These are phyloP conservation scores for Lethenteron camtschaticum DNA, from an alignment of 2,113 vertebrate genomes.

Conservation along the genomic window DNA sequence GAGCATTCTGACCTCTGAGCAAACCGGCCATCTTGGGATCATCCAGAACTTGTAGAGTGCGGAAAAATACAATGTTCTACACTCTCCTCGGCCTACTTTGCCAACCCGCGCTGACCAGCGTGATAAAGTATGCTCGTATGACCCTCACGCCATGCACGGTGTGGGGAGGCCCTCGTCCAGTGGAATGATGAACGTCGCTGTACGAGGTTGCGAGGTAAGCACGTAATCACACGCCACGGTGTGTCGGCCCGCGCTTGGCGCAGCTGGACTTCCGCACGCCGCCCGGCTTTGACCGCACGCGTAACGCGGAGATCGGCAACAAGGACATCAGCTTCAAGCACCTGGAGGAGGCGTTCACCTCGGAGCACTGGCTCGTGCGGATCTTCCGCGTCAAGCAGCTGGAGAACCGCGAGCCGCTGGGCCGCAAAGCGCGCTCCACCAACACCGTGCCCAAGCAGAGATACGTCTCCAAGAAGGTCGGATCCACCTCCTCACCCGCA, in stretches of 20 bases:
- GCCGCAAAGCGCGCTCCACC: slow-evolving; percentile 60
- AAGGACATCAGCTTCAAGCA: slow-evolving; percentile 90
- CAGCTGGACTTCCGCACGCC: slow-evolving; percentile 91
- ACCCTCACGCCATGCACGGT: too few relatives aligned
- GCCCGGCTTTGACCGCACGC: slow-evolving; percentile 81
- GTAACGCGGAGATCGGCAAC: slow-evolving; percentile 92
- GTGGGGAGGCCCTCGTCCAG: too few relatives aligned
- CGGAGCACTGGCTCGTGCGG: slow-evolving; percentile 90
- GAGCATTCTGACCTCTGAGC: too few relatives aligned
- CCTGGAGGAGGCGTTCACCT: slow-evolving; percentile 89
- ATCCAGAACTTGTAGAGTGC: too few relatives aligned
- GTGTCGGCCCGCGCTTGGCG: slow-evolving; percentile 10
- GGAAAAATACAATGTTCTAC: too few relatives aligned
- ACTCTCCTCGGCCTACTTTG: too few relatives aligned
- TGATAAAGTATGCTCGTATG: too few relatives aligned
- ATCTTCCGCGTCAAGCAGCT: slow-evolving; percentile 91
- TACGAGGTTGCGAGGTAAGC: too few relatives aligned
- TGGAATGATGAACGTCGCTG: too few relatives aligned
- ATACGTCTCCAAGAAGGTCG: slow-evolving; percentile 90
- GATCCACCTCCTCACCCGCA: slow-evolving; percentile 10
- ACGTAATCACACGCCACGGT: too few relatives aligned
- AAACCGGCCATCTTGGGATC: too few relatives aligned
- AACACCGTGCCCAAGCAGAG: slow-evolving; percentile 66
- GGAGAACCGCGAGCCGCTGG: slow-evolving; percentile 63
- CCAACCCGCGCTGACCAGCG: too few relatives aligned